A percentile compares a stretch with the other conserved stretches of the same genome.
These are phyloP conservation scores for Montipora foliosa DNA, from an alignment of 64 coral and sea anemone species.

Conservation along the genomic window DNA sequence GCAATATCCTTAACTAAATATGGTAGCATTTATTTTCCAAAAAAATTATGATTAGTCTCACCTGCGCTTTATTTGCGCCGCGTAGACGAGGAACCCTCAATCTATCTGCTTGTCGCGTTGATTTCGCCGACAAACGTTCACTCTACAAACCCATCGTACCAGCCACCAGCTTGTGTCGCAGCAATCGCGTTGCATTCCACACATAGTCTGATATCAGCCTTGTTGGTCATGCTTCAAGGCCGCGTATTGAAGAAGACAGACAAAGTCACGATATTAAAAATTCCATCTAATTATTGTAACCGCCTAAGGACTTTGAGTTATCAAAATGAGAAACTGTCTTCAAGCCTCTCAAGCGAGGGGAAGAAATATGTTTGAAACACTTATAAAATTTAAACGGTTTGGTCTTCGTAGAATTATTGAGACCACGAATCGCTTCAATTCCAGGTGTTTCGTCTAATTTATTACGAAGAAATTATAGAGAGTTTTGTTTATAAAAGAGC, in stretches of 20 bases:
- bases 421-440: too few species aligned
- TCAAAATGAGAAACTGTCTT: not conserved
- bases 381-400: too few species aligned
- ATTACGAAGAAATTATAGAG: too few species aligned
- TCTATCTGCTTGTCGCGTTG: not conserved
- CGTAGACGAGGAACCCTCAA: not conserved
- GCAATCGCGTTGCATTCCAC: conserved; percentile 5
- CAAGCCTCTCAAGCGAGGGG: too few species aligned
- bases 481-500: too few species aligned
- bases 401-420: too few species aligned
- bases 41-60: not conserved
- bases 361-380: too few species aligned
- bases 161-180: not conserved
- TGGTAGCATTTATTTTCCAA: too few species aligned
- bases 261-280: conserved; percentile 8
- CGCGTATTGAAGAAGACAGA: not conserved
- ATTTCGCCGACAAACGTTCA: not conserved
- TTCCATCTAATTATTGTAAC: not conserved
- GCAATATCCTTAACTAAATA: too few species aligned
- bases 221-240: conserved; percentile 3
- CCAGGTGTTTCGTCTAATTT: too few species aligned
- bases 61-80: not conserved
- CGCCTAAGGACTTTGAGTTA: not conserved
- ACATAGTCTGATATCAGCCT: not conserved
- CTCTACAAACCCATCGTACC: not conserved